A percentile compares a stretch with the other conserved stretches of the same genome.
Evolutionary conservation across 1,140 invertebrate genomes (phyloP).

Genomic region (Batillaria attramentaria): DNA sequence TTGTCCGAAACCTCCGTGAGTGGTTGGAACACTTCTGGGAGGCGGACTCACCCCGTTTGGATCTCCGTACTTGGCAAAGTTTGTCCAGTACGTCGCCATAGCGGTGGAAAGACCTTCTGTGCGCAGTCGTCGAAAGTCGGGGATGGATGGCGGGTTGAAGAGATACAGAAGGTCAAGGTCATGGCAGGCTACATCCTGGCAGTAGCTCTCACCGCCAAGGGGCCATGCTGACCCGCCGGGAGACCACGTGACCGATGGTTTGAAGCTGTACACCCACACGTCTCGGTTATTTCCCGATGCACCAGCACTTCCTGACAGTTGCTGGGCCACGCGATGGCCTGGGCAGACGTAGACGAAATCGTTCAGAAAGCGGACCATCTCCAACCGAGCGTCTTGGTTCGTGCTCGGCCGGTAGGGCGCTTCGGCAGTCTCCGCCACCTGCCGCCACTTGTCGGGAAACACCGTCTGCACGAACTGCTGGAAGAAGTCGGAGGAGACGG

Average conservation of each 20-base stretch:
- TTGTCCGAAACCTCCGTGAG: neutral
- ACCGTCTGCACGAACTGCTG: neutral
- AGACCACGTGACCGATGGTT: conserved; percentile 24
- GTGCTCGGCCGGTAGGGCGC: neutral
- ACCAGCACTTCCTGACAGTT: conserved; percentile 21
- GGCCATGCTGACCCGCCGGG: conserved; percentile 11
- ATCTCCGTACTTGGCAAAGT: conserved; percentile 37
- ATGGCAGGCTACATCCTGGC: conserved; percentile 38
- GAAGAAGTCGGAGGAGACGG: conserved; percentile 7
- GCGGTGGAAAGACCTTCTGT: conserved; percentile 1
- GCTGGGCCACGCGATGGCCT: neutral
- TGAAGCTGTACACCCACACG: conserved; percentile 40
- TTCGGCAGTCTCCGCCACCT: neutral
- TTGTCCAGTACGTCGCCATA: conserved; percentile 45
- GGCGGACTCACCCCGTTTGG: neutral
- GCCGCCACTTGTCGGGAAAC: conserved; percentile 5
- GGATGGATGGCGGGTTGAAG: conserved; percentile 32
- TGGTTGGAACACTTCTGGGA: neutral
- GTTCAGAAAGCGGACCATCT: conserved; percentile 22
- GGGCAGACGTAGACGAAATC: conserved; percentile 33
- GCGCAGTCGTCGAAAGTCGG: neutral
- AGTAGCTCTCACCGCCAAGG: conserved; percentile 15
- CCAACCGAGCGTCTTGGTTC: neutral
- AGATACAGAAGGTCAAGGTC: conserved; percentile 37
- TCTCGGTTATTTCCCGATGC: conserved; percentile 3